Evolutionary conservation across 2,113 vertebrate species (phyloP), one percentile per base, ranked within the genome.

Genomic region (Salvelinus sp.): DNA sequence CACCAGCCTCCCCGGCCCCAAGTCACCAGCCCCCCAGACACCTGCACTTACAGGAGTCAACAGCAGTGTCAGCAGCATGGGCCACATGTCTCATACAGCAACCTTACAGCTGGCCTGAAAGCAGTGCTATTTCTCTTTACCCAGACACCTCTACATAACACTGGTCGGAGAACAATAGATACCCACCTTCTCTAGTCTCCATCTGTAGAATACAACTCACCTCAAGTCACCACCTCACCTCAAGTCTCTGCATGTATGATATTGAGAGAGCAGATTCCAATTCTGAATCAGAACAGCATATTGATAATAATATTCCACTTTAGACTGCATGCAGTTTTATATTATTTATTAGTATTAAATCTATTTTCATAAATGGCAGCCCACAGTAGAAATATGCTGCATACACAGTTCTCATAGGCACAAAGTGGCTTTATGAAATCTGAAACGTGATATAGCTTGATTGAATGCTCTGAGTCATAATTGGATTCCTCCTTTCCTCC

Each of bases 391-490:
- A 64, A 66, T 74, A 25, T 48, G 63, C 75, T 50, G 48, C 72
- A 74, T 70, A 50, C 64, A 69, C 70, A 66, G 71, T 81, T 74
- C 72, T 79, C 69, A 50, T 64, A 77, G 63, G 64, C 76, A 81
- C 76, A 48, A 70, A 82, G 74, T 78, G 82, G 76, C 77, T 76
- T 79, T 74, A 87, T 88, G 85, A 89, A 84, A 89, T 81, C 74
- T 82, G 87, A 76, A 91, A 91, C 79, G 79, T 89, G 87, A 88
- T 88, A 88, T 85, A 79, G 83, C 89, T 84, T 90, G 85, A 91
- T 84, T 91, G 88, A 90, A 91, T 86, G 86, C 88, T 76, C 84
- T 69, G 63, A 85, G 88, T 79, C 83, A 86, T 91, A 90, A 92
- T 92, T 91, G 86, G 82, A 90, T 92, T 89, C 81, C 78, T 74